Base-by-base conservation (phyloP, 2,888 invertebrate genomes). In the Aproaerema taeniolella region DNA sequence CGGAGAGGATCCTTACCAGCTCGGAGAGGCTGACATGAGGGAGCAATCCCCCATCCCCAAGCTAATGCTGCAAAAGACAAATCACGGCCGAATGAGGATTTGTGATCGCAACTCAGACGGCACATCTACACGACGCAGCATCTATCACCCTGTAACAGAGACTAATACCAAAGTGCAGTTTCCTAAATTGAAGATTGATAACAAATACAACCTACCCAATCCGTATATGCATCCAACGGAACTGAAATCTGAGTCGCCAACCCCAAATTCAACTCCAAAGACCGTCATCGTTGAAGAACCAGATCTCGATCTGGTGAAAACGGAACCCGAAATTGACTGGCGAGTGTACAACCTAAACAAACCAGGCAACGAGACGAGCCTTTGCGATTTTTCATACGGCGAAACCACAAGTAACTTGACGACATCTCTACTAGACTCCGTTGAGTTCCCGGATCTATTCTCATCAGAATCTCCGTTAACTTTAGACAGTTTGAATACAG, bases 41-140 rank as follows among this genome's bases (percentile, higher is more conserved):
- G 85, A 83, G 38, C 83, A 85, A 39, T 83, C 85, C 1, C 85
- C 85, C 0, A 85, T 85, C n/a, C 83, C 83, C 1, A 81, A 81
- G 45, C 56, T 85, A 2, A 80, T 82, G 76, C 53, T 85, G 10
- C 80, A 78, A 43, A 85, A 83, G 49, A 70, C 69, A 0, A 79
- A 74, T 31, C 71, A 72, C 14, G 67, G 72, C 1, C 54, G 79
- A 29, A 60, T 74, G 61, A 75, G 67, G 47, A 55, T 74, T 25
- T 68, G 64, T 43, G 70, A 69, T 16, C 44, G 58, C 2, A 46
- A 50, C 24, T 50, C 58, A 2, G 56, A 58, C 0, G 46, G 44
- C 16, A 43, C 61, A 0, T 39, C 65, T 1, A 38, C 65, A 1
- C 44, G 63, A 1, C 52, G 71, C 17, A 68, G 69, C 6, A 65